Conservation (phyloP, 2,113 vertebrate genomes). For the Ictalurus punctatus region DNA sequence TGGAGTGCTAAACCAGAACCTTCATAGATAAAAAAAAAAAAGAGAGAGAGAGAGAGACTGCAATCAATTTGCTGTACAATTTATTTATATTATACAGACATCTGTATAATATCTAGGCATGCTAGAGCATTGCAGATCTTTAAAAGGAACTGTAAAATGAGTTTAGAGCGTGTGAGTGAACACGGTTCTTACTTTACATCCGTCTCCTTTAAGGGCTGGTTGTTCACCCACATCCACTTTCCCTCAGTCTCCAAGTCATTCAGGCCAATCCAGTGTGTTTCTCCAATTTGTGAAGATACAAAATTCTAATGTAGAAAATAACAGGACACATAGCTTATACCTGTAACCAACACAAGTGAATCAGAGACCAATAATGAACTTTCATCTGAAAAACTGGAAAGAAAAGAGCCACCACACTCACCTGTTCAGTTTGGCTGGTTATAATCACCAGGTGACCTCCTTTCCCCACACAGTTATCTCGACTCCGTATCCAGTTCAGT, state of each 20-base stretch:
- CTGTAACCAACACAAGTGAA: background rate
- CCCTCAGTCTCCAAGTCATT: conserved; percentile 50
- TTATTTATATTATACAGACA: no score
- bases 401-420: background rate
- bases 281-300: background rate
- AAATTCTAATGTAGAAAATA: conserved; percentile 31
- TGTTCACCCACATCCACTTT: conserved; percentile 51
- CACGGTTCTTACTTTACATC: conserved; percentile 16
- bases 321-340: background rate
- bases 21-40: background rate
- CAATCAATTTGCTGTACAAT: no score
- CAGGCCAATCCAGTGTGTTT: conserved; percentile 49
- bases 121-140: no score
- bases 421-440: conserved; percentile 43
- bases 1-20: conserved; percentile 18
- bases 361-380: no score
- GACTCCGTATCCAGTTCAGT: conserved; percentile 46
- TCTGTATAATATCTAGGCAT: no score
- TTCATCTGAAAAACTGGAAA: no score
- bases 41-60: background rate
- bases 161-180: background rate
- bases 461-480: conserved; percentile 41
- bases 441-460: conserved; percentile 53
- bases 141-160: no score
- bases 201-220: conserved; percentile 28